Percentiles rank a stretch among this genome's conserved stretches.
Conservation (phyloP, 2,888 invertebrate genomes). For the Neocrepidodera transversa region DNA sequence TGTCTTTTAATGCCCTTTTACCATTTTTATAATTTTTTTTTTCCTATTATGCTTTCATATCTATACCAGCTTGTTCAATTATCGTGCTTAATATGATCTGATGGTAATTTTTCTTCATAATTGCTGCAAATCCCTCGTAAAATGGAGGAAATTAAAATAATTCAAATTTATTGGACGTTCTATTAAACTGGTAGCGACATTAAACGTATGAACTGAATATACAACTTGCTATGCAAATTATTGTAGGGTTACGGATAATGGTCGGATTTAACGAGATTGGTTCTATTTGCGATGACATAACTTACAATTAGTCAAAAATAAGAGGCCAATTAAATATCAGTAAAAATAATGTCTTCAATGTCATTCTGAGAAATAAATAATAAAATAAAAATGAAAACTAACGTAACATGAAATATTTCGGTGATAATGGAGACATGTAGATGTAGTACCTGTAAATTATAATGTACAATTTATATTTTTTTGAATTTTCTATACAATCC, state of each 20-base stretch:
- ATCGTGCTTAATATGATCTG: too few relatives aligned
- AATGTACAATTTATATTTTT: too few relatives aligned
- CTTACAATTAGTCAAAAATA: conserved; percentile 50
- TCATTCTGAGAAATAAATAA: not conserved
- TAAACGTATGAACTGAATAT: conserved; percentile 51
- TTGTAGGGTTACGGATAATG: conserved; percentile 25
- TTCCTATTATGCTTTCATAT: too few relatives aligned
- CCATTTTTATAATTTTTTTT: too few relatives aligned
- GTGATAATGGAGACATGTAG: too few relatives aligned
- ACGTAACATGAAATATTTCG: too few relatives aligned
- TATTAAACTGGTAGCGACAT: conserved; percentile 52
- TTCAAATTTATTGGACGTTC: conserved; percentile 52
- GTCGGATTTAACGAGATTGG: conserved; percentile 38
- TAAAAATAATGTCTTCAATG: not conserved
- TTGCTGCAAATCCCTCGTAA: not conserved
- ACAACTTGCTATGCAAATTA: conserved; percentile 36
- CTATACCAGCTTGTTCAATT: too few relatives aligned
- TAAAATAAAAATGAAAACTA: too few relatives aligned
- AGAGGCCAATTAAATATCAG: conserved; percentile 42
- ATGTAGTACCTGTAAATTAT: too few relatives aligned
- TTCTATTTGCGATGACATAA: conserved; percentile 44
- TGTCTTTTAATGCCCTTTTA: too few relatives aligned
- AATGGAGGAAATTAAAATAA: conserved; percentile 32
- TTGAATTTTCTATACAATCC: too few relatives aligned
- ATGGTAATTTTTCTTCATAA: too few relatives aligned